A percentile compares a stretch with the other conserved stretches of the same genome.
phyloP scores from a whole-genome alignment of 23 tunicate genomes.

The Oikopleura albicans region DNA sequence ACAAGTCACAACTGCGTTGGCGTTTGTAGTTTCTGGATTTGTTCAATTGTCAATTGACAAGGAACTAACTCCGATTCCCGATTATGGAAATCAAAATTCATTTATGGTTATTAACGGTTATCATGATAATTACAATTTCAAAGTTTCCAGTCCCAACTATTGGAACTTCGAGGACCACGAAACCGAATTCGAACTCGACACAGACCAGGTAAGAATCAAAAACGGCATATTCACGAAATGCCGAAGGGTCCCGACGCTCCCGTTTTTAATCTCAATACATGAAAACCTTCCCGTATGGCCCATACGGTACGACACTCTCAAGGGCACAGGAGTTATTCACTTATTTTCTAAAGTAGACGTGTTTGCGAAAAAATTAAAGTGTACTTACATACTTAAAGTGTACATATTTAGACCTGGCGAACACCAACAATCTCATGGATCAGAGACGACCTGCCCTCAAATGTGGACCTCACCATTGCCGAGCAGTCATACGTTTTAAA shows the following conservation, averaged over 20 bases:
- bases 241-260: too few species aligned
- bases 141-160: not conserved
- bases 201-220: too few species aligned
- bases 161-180: not conserved
- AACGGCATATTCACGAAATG: too few species aligned
- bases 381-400: too few species aligned
- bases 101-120: not conserved
- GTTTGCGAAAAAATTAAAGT: too few species aligned
- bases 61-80: slow-evolving; percentile 6
- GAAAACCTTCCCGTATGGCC: too few species aligned
- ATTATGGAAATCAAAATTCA: not conserved
- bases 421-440: not conserved
- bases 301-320: too few species aligned
- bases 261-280: too few species aligned
- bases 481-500: not conserved
- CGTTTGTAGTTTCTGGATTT: not conserved
- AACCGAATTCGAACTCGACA: not conserved
- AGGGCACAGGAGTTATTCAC: too few species aligned
- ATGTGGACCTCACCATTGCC: not conserved
- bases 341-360: too few species aligned
- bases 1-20: not conserved
- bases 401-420: not conserved
- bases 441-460: not conserved
- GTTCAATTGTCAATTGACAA: slow-evolving; percentile 6
- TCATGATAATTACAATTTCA: not conserved